phyloP scores from a whole-genome alignment of 2,113 vertebrate genomes.

The Monopterus albus region DNA sequence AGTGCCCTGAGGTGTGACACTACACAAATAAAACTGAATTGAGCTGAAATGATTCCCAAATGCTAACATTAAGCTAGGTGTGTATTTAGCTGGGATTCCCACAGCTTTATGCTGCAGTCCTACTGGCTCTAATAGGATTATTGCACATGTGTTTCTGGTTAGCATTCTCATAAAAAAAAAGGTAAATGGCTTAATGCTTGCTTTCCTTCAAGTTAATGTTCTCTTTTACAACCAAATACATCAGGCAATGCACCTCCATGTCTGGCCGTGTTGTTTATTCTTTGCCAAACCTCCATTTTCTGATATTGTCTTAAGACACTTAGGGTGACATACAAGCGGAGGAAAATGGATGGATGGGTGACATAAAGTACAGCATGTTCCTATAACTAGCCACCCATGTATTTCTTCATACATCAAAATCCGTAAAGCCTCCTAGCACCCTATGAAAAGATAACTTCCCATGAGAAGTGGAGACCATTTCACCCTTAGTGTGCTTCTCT shows the following conservation, averaged over 20 bases:
- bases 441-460: slow-evolving; percentile 5
- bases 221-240: slow-evolving; percentile 40
- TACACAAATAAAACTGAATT: too few relatives aligned
- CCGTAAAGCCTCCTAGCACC: slow-evolving; percentile 19
- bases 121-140: neutral
- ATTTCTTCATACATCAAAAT: slow-evolving; percentile 33
- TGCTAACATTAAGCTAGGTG: neutral
- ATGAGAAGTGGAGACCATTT: slow-evolving; percentile 41
- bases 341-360: too few relatives aligned
- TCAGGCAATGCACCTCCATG: neutral
- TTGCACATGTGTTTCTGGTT: too few relatives aligned
- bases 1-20: too few relatives aligned
- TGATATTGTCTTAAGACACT: slow-evolving; percentile 17
- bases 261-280: slow-evolving; percentile 6
- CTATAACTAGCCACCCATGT: slow-evolving; percentile 16
- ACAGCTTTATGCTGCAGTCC: neutral
- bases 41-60: too few relatives aligned
- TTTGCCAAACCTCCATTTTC: neutral
- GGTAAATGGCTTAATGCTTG: too few relatives aligned
- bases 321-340: slow-evolving; percentile 27
- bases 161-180: too few relatives aligned
- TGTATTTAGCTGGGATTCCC: neutral
- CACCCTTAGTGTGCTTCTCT: slow-evolving; percentile 42
- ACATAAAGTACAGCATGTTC: too few relatives aligned
- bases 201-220: slow-evolving; percentile 3